Conservation (phyloP, 2,888 invertebrate genomes). For the Apamea anceps region DNA sequence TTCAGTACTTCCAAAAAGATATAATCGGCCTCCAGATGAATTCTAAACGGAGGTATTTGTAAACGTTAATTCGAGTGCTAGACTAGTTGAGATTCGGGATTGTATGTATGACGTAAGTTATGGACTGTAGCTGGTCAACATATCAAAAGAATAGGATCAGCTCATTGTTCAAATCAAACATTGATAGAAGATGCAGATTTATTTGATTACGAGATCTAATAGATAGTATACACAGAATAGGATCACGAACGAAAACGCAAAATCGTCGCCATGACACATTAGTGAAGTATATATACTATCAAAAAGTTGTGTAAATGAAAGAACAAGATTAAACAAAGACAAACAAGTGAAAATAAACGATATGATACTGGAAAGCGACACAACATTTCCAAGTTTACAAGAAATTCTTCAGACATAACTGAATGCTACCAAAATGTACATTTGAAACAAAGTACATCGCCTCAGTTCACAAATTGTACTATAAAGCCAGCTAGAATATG, state of each 20-base stretch:
- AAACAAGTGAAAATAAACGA: neutral
- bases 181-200: neutral
- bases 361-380: neutral
- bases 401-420: neutral
- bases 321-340: neutral
- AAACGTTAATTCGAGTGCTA: constrained; percentile 35
- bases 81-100: constrained; percentile 15
- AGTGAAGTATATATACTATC: neutral
- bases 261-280: neutral
- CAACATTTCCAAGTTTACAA: constrained; percentile 1
- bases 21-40: constrained; percentile 19
- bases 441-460: constrained; percentile 47
- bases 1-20: constrained; percentile 12
- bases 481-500: constrained; percentile 55
- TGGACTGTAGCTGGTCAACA: neutral
- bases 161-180: neutral
- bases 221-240: neutral
- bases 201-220: neutral
- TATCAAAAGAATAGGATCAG: neutral
- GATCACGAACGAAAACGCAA: neutral
- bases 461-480: constrained; percentile 49
- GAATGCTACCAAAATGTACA: constrained; percentile 7
- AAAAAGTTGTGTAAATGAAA: neutral
- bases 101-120: constrained; percentile 30
- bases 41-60: constrained; percentile 63